These are phyloP conservation scores for Pristionchus pacificus DNA, from an alignment of 1,140 invertebrate species.

Conservation along the genomic window DNA sequence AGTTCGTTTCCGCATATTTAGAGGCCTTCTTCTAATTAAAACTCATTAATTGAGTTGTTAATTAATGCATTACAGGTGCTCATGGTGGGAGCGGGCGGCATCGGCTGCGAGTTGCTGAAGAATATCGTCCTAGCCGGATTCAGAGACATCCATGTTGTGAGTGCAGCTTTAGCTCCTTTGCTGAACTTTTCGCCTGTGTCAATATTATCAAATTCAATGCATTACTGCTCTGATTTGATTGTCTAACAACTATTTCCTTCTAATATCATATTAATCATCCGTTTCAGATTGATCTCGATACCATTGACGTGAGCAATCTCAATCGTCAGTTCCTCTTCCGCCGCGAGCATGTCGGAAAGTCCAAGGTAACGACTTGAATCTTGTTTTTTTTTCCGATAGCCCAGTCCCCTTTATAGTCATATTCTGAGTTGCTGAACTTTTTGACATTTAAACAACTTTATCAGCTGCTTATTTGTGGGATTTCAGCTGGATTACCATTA, in stretches of 20 bases:
- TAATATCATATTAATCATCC: too few relatives aligned
- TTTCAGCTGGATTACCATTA: too few relatives aligned
- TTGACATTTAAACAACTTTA: too few relatives aligned
- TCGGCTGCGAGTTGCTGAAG: constrained; percentile 96
- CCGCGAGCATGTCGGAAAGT: constrained; percentile 93
- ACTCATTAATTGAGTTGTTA: too few relatives aligned
- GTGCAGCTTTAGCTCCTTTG: constrained; percentile 51
- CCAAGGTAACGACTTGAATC: constrained; percentile 68
- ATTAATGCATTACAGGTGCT: constrained; percentile 63
- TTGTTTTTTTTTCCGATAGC: background rate
- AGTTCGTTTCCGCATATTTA: too few relatives aligned
- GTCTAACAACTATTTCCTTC: too few relatives aligned
- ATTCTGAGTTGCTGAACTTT: too few relatives aligned
- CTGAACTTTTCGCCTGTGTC: background rate
- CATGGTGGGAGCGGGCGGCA: constrained; percentile 95
- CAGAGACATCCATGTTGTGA: constrained; percentile 85
- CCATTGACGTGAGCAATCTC: constrained; percentile 97
- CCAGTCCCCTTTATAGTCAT: too few relatives aligned
- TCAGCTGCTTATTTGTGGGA: too few relatives aligned
- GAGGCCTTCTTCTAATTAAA: too few relatives aligned
- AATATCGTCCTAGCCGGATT: constrained; percentile 93
- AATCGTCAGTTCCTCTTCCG: constrained; percentile 97
- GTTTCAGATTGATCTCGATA: constrained; percentile 94
- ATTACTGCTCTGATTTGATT: too few relatives aligned
- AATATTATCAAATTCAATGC: too few relatives aligned